Evolutionary conservation across 2,888 invertebrate species (phyloP), one percentile per base, ranked within the genome.

Genomic region (Brassicogethes aeneus): DNA sequence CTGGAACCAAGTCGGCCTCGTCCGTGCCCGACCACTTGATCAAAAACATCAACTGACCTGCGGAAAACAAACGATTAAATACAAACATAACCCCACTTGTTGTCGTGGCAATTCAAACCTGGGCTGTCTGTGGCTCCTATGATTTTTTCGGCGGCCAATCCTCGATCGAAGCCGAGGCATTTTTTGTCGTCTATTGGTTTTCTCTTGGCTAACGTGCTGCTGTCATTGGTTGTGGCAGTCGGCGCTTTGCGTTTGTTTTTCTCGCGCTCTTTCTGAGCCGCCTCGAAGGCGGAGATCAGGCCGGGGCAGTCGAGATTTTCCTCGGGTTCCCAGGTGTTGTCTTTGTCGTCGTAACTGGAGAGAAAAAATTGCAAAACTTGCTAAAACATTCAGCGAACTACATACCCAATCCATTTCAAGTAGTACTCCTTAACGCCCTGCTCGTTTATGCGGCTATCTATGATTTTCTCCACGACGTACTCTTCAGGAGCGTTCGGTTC

Each of bases 241-340:
- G 48, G 52, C 14, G 51, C 41, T 58, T 70, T 72, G 46, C 71
- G 56, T 46, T 72, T 71, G 39, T 72, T 70, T 29, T 47, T 56
- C 35, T 65, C 71, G 53, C 70, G 69, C 42, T 55, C 54, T 12
- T 45, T 37, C 44, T 65, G 66, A 76, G 79, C 57, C 56, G 81
- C 81, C 65, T 94, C 92, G 65, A 85, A 93, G 0, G 88, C 84
- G 41, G 82, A 77, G 51, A 91, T 90, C 30, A 91, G 70, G 54
- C 89, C 90, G 0, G 93, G 93, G 62, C 93, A 94, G 58, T 93
- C 92, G 2, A 93, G 71, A 39, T 65, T 63, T 55, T 90, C 90
- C 54, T 88, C 88, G 0, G 95, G 95, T 58, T 95, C 95, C 95
- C 95, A 95, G 2, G 95, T 94, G 59, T 95, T 95, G 56, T 95